Conservation (phyloP, 2,888 invertebrate species). For the Autographa pulchrina region DNA sequence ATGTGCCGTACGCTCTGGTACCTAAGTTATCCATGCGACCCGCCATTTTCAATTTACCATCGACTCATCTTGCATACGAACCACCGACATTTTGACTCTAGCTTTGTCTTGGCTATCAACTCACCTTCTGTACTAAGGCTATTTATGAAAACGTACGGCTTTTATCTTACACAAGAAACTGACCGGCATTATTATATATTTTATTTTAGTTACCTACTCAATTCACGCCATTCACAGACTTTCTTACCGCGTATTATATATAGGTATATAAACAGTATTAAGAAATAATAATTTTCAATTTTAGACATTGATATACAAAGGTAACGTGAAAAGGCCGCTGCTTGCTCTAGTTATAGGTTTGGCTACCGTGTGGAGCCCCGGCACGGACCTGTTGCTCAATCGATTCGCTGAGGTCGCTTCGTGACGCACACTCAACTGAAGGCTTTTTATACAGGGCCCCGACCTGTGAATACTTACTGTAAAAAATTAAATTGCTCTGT, state of each 20-base stretch:
- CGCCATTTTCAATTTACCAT: too few species aligned
- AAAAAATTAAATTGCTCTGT: background rate
- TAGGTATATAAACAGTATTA: background rate
- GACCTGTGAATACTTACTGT: conserved; percentile 34
- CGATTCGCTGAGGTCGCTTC: conserved; percentile 74
- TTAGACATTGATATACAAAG: conserved; percentile 46
- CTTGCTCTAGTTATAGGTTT: conserved; percentile 38
- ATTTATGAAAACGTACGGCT: too few species aligned
- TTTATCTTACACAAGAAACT: too few species aligned
- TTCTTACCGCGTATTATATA: too few species aligned
- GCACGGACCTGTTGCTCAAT: conserved; percentile 81
- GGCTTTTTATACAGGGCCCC: conserved; percentile 58
- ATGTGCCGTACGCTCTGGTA: too few species aligned
- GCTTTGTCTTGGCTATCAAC: too few species aligned
- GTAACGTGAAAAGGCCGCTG: conserved; percentile 44
- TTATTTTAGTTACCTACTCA: background rate
- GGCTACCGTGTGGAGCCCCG: conserved; percentile 60
- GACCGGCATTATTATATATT: background rate
- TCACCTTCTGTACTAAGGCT: too few species aligned
- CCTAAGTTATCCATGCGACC: too few species aligned
- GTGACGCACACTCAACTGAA: conserved; percentile 68
- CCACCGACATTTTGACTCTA: too few species aligned
- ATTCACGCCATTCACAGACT: too few species aligned
- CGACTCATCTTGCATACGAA: too few species aligned
- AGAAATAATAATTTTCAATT: conserved; percentile 37